Base-by-base conservation (phyloP, 2,888 invertebrate genomes). In the Dynastes grantii region DNA sequence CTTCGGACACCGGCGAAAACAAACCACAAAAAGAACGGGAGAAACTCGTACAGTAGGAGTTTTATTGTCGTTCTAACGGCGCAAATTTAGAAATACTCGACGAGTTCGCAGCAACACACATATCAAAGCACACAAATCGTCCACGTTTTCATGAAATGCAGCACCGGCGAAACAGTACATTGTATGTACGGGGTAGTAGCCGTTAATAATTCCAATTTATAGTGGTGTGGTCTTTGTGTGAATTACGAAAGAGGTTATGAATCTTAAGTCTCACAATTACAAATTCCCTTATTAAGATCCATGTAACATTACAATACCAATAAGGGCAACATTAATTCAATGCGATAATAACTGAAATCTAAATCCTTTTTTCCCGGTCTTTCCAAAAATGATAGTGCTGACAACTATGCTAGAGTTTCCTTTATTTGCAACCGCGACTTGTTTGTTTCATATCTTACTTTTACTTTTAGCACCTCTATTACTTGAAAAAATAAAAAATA, bases 31-130 rank as follows among this genome's bases (percentile, higher is more conserved):
- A 27, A 51, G 49, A 51, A 68, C 45, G 68, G 51, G 68, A 51
- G 45, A 78, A 80, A 77, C 80, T 78, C 80, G 76, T 76, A 76
- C 78, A 77, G 80, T 78, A 79, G 78, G 78, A 81, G 79, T 78
- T 82, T 82, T 82, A 81, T 82, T 77, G 78, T 80, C 75, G 65
- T 68, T 53, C 76, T 79, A 49, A 55, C 63, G 70, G 79, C 76
- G 70, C 79, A 79, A 79, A 79, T 79, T 79, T 75, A 79, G 79
- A 79, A 79, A 79, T 79, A 79, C 79, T 79, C 79, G 76, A 67
- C 55, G 76, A 76, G 67, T 67, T 76, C 53, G 55, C n/a, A 55
- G 55, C 53, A 76, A 76, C 68, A 76, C 76, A 76, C 76, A 65
- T 76, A 68, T 76, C 76, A 68, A 76, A 76, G 65, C 76, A 55